Evolutionary conservation across 1,140 invertebrate genomes (phyloP), one percentile per base, ranked within the genome.

Genomic region (Pachypeltis micranthus): DNA sequence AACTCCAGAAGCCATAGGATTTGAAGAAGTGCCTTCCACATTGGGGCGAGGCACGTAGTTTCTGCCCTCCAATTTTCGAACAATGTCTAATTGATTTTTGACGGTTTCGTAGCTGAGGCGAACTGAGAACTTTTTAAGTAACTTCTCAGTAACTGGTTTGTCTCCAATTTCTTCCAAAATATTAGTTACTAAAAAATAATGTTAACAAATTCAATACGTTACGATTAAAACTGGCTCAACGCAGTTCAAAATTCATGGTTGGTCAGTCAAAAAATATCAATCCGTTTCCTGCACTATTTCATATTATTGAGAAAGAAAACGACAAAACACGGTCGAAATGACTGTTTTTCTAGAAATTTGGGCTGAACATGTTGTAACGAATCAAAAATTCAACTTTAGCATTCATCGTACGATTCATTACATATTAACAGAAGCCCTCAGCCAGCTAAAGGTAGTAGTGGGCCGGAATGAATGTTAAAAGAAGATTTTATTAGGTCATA

Each of bases 51-150:
- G 29, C 3, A 3, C 1, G 1, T 27, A 1, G 26, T 27, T 47
- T 24, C 44, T 27, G 21, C 26, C 44, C 12, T 19, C 44, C 16
- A 54, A 19, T 59, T 51, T 24, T 23, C 39, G 7, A 4, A 62
- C 28, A 2, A 62, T 59, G 21, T 62, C 44, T 26, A 65, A 56
- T 28, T 65, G 64, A 21, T 65, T 61, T 51, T 31, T 27, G 10
- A 65, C 24, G 2, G 64, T 65, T 29, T 65, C n/a, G 24, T 44
- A 3, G 26, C 64, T 65, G 1, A 65, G 44, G 24, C 56, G 44
- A 29, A 21, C 51, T 31, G 55, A 62, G 61, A 55, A 65, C 47
- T 44, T 63, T 7, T 7, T 21, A 14, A 51, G 21, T 21, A 21
- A 14, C 4, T 51, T 21, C 7, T 21, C 19, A 21, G 12, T 21